Base-by-base conservation (phyloP, 2,797 vertebrate species). In the Cuniculus paca region DNA sequence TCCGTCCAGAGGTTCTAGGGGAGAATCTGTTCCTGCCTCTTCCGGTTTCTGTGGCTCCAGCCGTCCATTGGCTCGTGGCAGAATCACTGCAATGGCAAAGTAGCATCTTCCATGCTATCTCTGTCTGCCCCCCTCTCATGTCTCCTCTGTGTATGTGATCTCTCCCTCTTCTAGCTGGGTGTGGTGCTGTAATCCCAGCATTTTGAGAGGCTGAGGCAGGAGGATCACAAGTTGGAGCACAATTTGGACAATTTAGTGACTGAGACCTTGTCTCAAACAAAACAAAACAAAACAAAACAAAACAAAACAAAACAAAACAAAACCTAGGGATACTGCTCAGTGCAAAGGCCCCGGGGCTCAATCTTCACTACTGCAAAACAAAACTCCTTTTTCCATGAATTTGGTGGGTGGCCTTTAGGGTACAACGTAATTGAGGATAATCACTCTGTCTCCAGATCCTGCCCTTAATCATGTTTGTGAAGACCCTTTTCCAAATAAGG, bases 311-410 rank as follows among this genome's bases (percentile, higher is more conserved):
- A 74, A 74, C 28, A 45, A 6, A 16, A n/a, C n/a, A 20, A 42
- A 42, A 7, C 4, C 39, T 45, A 24, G 70, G 39, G 42, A 75
- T 31, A 14, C 8, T 45, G 42, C 26, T 48, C 42, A 31, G 13
- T 48, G 42, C 14, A 16, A 8, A 75, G 72, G 72, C 72, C 42
- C 72, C 48, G 42, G 42, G 72, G 42, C 31, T 48, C 42, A 17
- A 75, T 13, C 26, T 45, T 26, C 45, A 75, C 42, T 48, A 8
- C 72, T 72, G 22, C 70, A 72, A 72, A 42, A 72, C 70, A 60
- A 34, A 19, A 1, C 54, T 2, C 34, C 2, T 4, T 14, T 65
- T 20, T 28, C 0, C 0, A 0, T 16, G 50, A 58, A 9, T 16
- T 6, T 1, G 0, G 2, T 1, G 20, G 20, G 14, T 9, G 5